Base-by-base conservation (phyloP, 2,113 vertebrate genomes). In the Silurus meridionalis region DNA sequence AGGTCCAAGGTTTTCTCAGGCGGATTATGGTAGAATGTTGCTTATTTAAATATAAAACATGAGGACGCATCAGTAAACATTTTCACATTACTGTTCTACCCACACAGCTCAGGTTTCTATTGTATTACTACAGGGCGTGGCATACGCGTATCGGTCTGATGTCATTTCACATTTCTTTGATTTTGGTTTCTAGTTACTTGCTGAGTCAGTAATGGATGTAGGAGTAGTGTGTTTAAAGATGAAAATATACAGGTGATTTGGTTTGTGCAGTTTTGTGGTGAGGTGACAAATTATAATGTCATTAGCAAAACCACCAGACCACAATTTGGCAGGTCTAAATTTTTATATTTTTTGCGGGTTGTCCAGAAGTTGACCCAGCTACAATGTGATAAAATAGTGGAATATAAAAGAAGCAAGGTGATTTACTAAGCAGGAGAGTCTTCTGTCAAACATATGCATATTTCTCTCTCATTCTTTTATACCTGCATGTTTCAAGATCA, bases 61-160 rank as follows among this genome's bases (percentile, higher is more conserved):
- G 78, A 80, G 57, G 46, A 14, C 46, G 79, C 23, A 23, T 14
- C 46, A 53, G 80, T 66, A 8, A 66, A 37, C 11, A 8, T 60
- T 50, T 25, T 72, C 46, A 8, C 14, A 60, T 58, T 66, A 23
- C 3, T 60, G 15, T 80, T 25, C 8, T 60, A 6, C 15, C 23
- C 58, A 77, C n/a, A 2, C 83, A 64, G 83, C 83, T 84, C 83
- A 61, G 72, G 72, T 77, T 64, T 53, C 83, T 15, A 77, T 84
- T 84, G 58, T 84, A 28, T 63, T 60, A 37, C 8, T 6, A 15
- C n/a, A n/a, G 58, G 83, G 83, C 48, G 72, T 23, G 72, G 83
- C 83, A 50, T 9, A 19, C 8, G 5, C 48, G 21, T 63, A 81
- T 61, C 37, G 9, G 5, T 67, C 5, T 82, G 63, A 66, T n/a